Evolutionary conservation across 2,888 invertebrate genomes (phyloP).

Genomic region (Diplolepis rosae): DNA sequence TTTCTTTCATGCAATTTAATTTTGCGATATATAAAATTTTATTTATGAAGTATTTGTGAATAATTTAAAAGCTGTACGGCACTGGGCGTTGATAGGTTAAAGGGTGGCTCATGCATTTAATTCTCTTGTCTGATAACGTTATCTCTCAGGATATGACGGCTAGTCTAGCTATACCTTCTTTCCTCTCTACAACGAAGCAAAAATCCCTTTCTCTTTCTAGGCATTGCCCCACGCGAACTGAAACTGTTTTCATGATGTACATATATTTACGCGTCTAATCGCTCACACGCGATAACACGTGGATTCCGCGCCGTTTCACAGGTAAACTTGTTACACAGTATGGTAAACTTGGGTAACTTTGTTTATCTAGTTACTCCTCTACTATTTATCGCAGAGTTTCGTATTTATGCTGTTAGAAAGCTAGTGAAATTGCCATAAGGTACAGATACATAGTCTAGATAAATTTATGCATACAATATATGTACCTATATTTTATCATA

Average conservation of each 20-base stretch:
- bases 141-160: constrained; percentile 49
- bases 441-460: too few species aligned
- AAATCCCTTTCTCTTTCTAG: neutral
- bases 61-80: neutral
- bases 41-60: neutral
- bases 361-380: neutral
- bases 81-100: constrained; percentile 2
- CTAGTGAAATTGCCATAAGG: too few species aligned
- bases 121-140: constrained; percentile 49
- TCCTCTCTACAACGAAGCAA: constrained; percentile 31
- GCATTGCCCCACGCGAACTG: constrained; percentile 1
- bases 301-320: constrained; percentile 17
- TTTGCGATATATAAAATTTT: neutral
- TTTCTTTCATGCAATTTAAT: neutral
- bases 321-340: constrained; percentile 4
- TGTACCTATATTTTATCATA: too few species aligned
- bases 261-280: constrained; percentile 45
- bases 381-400: neutral
- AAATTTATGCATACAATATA: too few species aligned
- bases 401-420: neutral
- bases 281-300: constrained; percentile 43
- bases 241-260: constrained; percentile 42
- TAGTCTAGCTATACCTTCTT: constrained; percentile 20
- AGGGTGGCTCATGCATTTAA: constrained; percentile 45
- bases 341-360: neutral